These are phyloP conservation scores for Neodiprion pinetum DNA, from an alignment of 1,140 invertebrate species.

Conservation along the genomic window DNA sequence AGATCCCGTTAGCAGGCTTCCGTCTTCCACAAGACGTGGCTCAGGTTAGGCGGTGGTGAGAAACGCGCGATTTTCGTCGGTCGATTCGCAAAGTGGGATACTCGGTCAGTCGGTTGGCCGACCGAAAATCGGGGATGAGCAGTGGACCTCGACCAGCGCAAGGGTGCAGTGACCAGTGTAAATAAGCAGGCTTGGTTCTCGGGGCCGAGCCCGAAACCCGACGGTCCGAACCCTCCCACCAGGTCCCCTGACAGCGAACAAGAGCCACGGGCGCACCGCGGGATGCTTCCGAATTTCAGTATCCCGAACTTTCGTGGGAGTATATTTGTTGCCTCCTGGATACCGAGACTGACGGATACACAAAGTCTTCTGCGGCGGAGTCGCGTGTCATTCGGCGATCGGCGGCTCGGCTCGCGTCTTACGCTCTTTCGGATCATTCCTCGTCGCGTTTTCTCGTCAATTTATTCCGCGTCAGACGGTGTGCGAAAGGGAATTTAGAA, in stretches of 20 bases:
- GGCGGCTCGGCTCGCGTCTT: too few species aligned
- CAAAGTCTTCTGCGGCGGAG: background rate
- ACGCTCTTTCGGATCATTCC: too few species aligned
- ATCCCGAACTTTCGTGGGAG: background rate
- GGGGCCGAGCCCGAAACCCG: background rate
- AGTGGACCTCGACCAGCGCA: background rate
- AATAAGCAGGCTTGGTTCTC: background rate
- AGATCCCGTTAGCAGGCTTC: too few species aligned
- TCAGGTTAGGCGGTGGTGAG: too few species aligned
- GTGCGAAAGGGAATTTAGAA: too few species aligned
- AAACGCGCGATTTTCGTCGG: too few species aligned
- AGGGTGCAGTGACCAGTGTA: constrained; percentile 1
- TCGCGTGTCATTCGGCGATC: too few species aligned
- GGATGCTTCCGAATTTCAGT: constrained; percentile 4
- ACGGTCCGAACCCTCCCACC: background rate
- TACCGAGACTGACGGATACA: background rate
- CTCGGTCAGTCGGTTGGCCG: background rate
- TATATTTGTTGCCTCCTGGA: background rate
- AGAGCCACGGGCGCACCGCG: background rate
- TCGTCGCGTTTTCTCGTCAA: too few species aligned
- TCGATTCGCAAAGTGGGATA: too few species aligned
- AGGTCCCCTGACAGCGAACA: too few species aligned
- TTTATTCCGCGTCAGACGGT: too few species aligned
- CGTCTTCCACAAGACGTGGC: too few species aligned
- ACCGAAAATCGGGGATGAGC: background rate